phyloP scores from a whole-genome alignment of 2,888 invertebrate species.

The Neria commutata region DNA sequence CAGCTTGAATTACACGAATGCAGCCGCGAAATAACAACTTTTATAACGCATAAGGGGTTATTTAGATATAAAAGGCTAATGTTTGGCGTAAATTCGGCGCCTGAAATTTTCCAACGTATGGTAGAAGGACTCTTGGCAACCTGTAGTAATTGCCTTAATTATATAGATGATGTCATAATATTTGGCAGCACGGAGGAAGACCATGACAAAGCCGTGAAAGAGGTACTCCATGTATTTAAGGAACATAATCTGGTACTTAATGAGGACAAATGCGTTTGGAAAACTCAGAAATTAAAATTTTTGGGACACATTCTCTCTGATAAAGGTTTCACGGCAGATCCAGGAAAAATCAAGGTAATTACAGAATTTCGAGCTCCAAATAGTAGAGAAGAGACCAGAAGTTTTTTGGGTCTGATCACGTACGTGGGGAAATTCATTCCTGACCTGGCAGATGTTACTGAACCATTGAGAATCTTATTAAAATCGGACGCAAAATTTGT shows the following conservation, averaged over 20 bases:
- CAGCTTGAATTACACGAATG: conserved; percentile 26
- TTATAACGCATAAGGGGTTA: conserved; percentile 27
- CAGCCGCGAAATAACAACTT: conserved; percentile 28
- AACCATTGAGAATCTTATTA: conserved; percentile 34
- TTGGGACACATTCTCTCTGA: conserved; percentile 24
- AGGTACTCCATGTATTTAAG: conserved; percentile 31
- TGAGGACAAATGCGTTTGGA: conserved; percentile 35
- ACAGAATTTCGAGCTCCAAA: conserved; percentile 34
- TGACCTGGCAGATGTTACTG: conserved; percentile 8
- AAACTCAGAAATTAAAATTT: conserved; percentile 16
- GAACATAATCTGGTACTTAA: conserved; percentile 37
- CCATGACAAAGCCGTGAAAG: conserved; percentile 37
- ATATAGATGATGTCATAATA: too few species aligned
- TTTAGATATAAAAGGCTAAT: conserved; percentile 50
- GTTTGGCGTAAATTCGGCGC: conserved; percentile 51
- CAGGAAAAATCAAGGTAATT: conserved; percentile 29
- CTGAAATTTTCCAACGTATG: conserved; percentile 35
- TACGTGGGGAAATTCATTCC: conserved; percentile 34
- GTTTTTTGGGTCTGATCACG: conserved; percentile 45
- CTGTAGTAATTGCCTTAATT: conserved; percentile 42
- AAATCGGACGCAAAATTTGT: conserved; percentile 35
- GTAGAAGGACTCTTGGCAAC: conserved; percentile 41
- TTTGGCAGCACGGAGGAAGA: conserved; percentile 37
- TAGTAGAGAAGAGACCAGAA: conserved; percentile 39
- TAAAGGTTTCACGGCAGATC: conserved; percentile 24